Evolutionary conservation across 1,140 invertebrate genomes (phyloP), one percentile per base, ranked within the genome.

Genomic region (Littorina saxatilis): DNA sequence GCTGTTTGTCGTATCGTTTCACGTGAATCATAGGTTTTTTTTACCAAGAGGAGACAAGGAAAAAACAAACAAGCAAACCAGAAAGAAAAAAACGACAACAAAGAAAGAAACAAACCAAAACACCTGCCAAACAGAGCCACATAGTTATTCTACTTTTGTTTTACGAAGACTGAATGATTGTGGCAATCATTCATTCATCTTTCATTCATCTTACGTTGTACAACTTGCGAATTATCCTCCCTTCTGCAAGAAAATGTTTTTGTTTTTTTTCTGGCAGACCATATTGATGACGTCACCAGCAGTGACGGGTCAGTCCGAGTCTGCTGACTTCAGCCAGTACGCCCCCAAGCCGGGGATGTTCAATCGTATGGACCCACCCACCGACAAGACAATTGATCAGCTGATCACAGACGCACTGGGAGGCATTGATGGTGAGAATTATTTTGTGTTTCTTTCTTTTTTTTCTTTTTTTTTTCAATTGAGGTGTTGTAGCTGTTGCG

Each of bases 351-450:
- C n/a, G 7, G 43, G 73, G 15, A 74, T 82, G 20, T 76, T 87
- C 43, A 50, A 76, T 40, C 79, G 79, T 11, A 61, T 79, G 35
- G 88, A 88, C 27, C 55, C 74, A 13, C 79, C 78, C 35, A 86
- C 82, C 0, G 86, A 85, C 63, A 78, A 85, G 7, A 85, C 83
- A 27, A 84, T 89, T 4, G 88, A 89, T 73, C 83, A 89, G 43
- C 79, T 89, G 20, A 85, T 89, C 47, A 85, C 83, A 0, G 78
- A 80, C n/a, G 81, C 83, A 0, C 61, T 88, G 37, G 88, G 88
- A 35, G 88, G 88, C 7, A 84, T 88, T 11, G 85, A 87, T 52
- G 83, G 88, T 88, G 83, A 83, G 85, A 29, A 20, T 35, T 58
- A 15, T 37, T 5, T 17, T n/a, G n/a, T n/a, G n/a, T n/a, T n/a